Percentiles rank a stretch among this genome's conserved stretches.
Conservation (phyloP, 92 coral and sea anemone genomes). For the Paramuricea clavata region DNA sequence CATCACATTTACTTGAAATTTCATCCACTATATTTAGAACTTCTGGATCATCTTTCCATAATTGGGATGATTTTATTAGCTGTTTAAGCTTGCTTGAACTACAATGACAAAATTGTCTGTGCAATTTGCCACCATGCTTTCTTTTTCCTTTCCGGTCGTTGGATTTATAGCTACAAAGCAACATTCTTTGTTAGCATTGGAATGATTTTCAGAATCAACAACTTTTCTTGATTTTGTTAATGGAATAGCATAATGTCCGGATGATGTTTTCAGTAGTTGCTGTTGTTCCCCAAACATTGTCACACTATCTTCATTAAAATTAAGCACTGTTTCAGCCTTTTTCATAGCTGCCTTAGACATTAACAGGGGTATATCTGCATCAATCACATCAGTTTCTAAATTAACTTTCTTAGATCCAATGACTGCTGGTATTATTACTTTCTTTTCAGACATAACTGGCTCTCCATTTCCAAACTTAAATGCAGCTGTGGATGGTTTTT, state of each 20-base stretch:
- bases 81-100: conserved; percentile 4
- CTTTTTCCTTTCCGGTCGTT: conserved; percentile 18
- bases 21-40: conserved; percentile 8
- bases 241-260: conserved; percentile 22
- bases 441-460: conserved; percentile 13
- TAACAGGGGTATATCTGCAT: conserved; percentile 19
- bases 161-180: background rate
- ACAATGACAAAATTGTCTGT: conserved; percentile 26
- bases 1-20: conserved; percentile 9
- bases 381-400: conserved; percentile 13
- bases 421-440: background rate
- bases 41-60: conserved; percentile 18
- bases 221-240: conserved; percentile 12
- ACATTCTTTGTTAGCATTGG: background rate
- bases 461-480: conserved; percentile 21
- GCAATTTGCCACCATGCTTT: conserved; percentile 8
- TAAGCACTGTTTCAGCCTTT: conserved; percentile 23
- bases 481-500: conserved; percentile 7
- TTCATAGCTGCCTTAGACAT: conserved; percentile 14
- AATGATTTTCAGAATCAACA: background rate
- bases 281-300: conserved; percentile 23
- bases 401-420: conserved; percentile 7
- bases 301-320: conserved; percentile 26
- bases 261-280: conserved; percentile 18
- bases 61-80: background rate